Evolutionary conservation across 2,797 vertebrate genomes (phyloP).

Genomic region (Hippocampus kuda): DNA sequence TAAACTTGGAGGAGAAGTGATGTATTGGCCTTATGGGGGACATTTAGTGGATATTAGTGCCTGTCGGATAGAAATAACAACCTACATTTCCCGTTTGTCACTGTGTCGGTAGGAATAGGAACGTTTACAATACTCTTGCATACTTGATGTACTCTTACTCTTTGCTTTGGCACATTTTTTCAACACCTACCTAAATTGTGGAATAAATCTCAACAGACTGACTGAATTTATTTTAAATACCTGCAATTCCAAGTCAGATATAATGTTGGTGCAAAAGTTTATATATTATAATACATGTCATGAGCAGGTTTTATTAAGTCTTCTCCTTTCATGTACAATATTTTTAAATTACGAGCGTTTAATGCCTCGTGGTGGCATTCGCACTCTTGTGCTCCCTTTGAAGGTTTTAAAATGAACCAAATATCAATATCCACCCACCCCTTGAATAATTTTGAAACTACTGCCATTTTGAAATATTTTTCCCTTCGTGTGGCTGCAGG

Average conservation of each 20-base stretch:
- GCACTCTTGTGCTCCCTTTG: too few species aligned
- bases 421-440: slow-evolving; percentile 11
- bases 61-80: not conserved
- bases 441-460: slow-evolving; percentile 22
- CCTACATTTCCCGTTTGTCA: too few species aligned
- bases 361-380: not conserved
- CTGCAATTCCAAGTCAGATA: not conserved
- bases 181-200: too few species aligned
- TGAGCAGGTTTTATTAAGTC: not conserved
- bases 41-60: not conserved
- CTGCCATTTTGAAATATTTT: slow-evolving; percentile 25
- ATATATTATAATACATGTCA: not conserved
- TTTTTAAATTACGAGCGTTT: not conserved
- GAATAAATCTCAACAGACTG: not conserved
- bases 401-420: not conserved
- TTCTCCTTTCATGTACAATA: not conserved
- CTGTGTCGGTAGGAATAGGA: too few species aligned
- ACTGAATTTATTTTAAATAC: not conserved
- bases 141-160: too few species aligned
- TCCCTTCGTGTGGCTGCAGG: slow-evolving; percentile 31
- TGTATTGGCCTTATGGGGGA: not conserved
- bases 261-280: not conserved
- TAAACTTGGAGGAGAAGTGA: not conserved
- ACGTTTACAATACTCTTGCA: too few species aligned
- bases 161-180: too few species aligned